phyloP scores from a whole-genome alignment of 2,797 vertebrate species.

The Microchirus variegatus region DNA sequence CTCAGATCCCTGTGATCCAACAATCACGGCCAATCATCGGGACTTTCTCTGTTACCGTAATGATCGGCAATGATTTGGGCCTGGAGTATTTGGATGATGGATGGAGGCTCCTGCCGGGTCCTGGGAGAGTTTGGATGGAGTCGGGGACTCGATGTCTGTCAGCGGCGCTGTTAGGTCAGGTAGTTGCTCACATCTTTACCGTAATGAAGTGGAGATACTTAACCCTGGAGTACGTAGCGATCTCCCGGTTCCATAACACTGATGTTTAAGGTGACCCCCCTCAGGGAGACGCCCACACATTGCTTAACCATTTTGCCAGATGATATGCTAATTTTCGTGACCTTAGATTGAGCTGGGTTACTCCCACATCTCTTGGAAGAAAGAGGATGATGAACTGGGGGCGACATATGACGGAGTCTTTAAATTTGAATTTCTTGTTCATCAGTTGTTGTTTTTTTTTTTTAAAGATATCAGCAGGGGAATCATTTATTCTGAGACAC shows the following conservation, averaged over 20 bases:
- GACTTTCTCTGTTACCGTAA: conserved; percentile 76
- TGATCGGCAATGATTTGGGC: conserved; percentile 84
- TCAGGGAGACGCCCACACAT: conserved; percentile 77
- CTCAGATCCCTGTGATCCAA: conserved; percentile 72
- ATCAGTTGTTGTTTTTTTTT: conserved; percentile 7
- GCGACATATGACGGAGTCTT: conserved; percentile 18
- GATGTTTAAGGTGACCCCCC: conserved; percentile 82
- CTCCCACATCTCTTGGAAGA: conserved; percentile 63
- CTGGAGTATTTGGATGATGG: conserved; percentile 83
- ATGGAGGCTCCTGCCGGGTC: conserved; percentile 74
- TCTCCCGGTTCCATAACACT: conserved; percentile 71
- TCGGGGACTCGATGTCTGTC: conserved; percentile 65
- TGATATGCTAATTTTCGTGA: conserved; percentile 84
- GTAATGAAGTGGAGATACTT: conserved; percentile 86
- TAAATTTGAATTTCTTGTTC: conserved; percentile 18
- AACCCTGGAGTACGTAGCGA: conserved; percentile 73
- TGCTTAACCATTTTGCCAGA: conserved; percentile 79
- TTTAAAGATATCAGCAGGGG: background rate
- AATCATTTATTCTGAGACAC: background rate
- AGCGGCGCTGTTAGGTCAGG: conserved; percentile 65
- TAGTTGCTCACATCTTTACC: conserved; percentile 83
- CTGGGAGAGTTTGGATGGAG: conserved; percentile 61
- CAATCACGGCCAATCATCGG: conserved; percentile 78
- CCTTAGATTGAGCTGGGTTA: conserved; percentile 74
- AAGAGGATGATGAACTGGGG: conserved; percentile 58